Conservation (phyloP, 2,888 invertebrate genomes). For the Protodeltote pygarga region DNA sequence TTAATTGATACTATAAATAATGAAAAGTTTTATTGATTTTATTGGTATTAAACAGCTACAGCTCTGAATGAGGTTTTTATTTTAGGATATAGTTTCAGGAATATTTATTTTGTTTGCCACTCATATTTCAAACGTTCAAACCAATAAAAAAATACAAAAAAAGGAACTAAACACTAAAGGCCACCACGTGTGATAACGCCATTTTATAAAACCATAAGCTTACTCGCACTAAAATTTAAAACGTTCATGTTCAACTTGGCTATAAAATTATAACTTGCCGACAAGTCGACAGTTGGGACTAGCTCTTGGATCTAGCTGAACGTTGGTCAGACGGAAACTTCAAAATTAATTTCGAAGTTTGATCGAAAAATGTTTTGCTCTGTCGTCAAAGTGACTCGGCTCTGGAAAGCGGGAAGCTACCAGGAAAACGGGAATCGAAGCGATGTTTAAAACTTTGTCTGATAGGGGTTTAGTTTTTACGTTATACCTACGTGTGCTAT, state of each 20-base stretch:
- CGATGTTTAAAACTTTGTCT: conserved; percentile 35
- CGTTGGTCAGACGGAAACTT: conserved; percentile 73
- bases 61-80: too few relatives aligned
- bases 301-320: conserved; percentile 56
- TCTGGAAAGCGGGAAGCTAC: conserved; percentile 34
- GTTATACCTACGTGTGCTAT: too few relatives aligned
- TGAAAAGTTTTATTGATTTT: too few relatives aligned
- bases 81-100: too few relatives aligned
- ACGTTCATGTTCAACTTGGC: conserved; percentile 55
- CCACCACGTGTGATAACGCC: too few relatives aligned
- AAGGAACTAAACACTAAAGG: too few relatives aligned
- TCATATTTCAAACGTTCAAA: too few relatives aligned
- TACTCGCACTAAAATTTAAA: conserved; percentile 37
- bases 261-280: conserved; percentile 69
- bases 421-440: conserved; percentile 18
- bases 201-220: conserved; percentile 25
- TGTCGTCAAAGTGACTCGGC: conserved; percentile 58
- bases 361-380: conserved; percentile 78
- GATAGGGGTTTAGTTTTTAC: conserved; percentile 30
- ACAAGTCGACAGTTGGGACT: conserved; percentile 59
- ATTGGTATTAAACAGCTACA: too few relatives aligned
- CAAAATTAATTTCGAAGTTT: conserved; percentile 81
- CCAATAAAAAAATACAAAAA: too few relatives aligned
- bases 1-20: too few relatives aligned
- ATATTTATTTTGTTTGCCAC: too few relatives aligned